Evolutionary conservation across 2,113 vertebrate species (phyloP).

Genomic region (Aspidoscelis tigris): DNA sequence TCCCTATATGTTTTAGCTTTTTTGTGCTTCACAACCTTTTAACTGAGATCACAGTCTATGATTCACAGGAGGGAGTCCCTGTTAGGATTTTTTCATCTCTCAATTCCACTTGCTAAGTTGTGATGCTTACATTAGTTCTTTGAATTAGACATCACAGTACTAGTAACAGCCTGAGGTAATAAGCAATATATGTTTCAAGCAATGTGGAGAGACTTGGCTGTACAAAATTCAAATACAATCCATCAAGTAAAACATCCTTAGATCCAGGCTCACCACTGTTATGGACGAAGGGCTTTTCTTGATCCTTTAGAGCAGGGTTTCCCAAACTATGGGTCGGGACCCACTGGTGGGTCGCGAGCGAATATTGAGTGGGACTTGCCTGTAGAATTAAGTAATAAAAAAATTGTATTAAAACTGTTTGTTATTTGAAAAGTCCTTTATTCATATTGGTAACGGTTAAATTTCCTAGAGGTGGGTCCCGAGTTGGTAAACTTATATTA

Average conservation of each 20-base stretch:
- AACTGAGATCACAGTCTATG: slow-evolving; percentile 33
- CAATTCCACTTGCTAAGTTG: slow-evolving; percentile 52
- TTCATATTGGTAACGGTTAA: no score
- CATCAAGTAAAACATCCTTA: slow-evolving; percentile 48
- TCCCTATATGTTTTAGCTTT: slow-evolving; percentile 31
- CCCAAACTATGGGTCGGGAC: no score
- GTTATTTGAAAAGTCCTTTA: no score
- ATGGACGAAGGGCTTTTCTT: slow-evolving; percentile 60
- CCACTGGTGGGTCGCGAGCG: no score
- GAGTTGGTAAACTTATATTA: no score
- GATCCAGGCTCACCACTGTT: slow-evolving; percentile 42
- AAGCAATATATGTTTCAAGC: slow-evolving; percentile 58
- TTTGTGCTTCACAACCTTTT: slow-evolving; percentile 57
- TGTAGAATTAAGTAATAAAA: no score
- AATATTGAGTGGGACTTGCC: no score
- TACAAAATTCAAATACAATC: slow-evolving; percentile 25
- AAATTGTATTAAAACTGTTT: no score
- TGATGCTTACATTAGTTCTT: slow-evolving; percentile 51
- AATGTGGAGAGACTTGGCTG: slow-evolving; percentile 48
- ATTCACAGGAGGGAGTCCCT: slow-evolving; percentile 38
- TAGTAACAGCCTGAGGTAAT: slow-evolving; percentile 55
- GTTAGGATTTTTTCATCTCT: slow-evolving; percentile 60
- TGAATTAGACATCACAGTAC: slow-evolving; percentile 56
- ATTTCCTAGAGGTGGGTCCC: no score
- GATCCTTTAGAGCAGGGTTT: neutral